Evolutionary conservation across 2,113 vertebrate species (phyloP).

Genomic region (Poeciliopsis occidentalis): DNA sequence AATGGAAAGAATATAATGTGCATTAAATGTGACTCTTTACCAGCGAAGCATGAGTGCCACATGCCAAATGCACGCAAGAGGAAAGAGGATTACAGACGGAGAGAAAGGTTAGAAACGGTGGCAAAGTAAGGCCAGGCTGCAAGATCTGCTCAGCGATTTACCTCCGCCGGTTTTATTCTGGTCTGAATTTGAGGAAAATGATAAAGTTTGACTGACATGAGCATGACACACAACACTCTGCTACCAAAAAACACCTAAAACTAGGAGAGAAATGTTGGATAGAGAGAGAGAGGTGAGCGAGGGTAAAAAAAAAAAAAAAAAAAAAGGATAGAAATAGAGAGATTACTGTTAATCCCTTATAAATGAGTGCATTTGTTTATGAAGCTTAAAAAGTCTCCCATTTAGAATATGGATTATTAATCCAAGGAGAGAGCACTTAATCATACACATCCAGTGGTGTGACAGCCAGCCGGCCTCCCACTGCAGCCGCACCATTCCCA

Average conservation of each 20-base stretch:
- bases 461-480: conserved; percentile 41
- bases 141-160: conserved; percentile 42
- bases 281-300: conserved; percentile 36
- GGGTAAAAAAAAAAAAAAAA: conserved; percentile 44
- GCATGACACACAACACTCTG: conserved; percentile 31
- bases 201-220: conserved; percentile 24
- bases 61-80: conserved; percentile 4
- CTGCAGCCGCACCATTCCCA: conserved; percentile 58
- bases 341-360: conserved; percentile 82
- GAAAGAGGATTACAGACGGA: conserved; percentile 6
- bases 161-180: conserved; percentile 19
- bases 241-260: conserved; percentile 9
- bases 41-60: background rate
- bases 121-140: conserved; percentile 17
- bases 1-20: conserved; percentile 37
- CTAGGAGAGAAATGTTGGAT: conserved; percentile 1
- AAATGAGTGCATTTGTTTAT: conserved; percentile 86
- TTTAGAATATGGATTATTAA: conserved; percentile 86
- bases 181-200: conserved; percentile 2
- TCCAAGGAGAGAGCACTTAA: conserved; percentile 79
- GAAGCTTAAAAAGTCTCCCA: conserved; percentile 81
- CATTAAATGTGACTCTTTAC: conserved; percentile 27
- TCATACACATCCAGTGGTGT: conserved; percentile 67
- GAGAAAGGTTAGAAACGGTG: background rate
- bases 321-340: conserved; percentile 76